Base-by-base conservation (phyloP, 2,113 vertebrate species). In the Neolamprologus kungweensis region DNA sequence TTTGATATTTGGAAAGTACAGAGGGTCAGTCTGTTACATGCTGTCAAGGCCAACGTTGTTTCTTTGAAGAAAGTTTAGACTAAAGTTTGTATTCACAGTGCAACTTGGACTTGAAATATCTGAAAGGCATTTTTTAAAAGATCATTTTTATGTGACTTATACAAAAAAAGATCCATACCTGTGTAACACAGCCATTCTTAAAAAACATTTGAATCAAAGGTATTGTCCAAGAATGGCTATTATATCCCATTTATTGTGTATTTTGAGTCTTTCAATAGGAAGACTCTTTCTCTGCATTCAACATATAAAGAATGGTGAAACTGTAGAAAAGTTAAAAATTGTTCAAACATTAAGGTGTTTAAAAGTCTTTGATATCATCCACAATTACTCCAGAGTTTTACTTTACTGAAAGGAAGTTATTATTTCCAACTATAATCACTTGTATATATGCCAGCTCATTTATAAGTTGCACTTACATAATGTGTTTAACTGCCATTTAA, bases 1-100 rank as follows among this genome's bases (percentile, higher is more conserved):
- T 96, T 95, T 96, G 95, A 95, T 96, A 95, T 96, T 95, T 95
- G 95, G 94, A 96, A 94, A 95, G 95, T 95, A 96, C 95, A 95
- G 93, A 95, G 95, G 95, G 94, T 96, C 95, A 95, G 92, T 80
- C 94, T 96, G 94, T 91, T 95, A 94, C 91, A 94, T 92, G 93
- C 94, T 94, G 94, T 95, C 91, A 94, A 93, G 94, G 92, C 94
- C 93, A 93, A 87, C 45, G 94, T 90, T 94, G 90, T 92, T 94
- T 92, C 91, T 94, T 91, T 87, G 83, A 94, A 91, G 93, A 96
- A 95, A 96, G 93, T 96, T 95, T 90, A 78, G 83, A 84, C 86
- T 89, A 79, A 91, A 95, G 90, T 95, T 95, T 90, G 42, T 75
- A 83, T 71, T 87, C 85, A 80, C 87, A 92, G 89, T 90, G 84